Evolutionary conservation across 2,797 vertebrate species (phyloP), one percentile per base, ranked within the genome.

Genomic region (Myioborus miniatus): DNA sequence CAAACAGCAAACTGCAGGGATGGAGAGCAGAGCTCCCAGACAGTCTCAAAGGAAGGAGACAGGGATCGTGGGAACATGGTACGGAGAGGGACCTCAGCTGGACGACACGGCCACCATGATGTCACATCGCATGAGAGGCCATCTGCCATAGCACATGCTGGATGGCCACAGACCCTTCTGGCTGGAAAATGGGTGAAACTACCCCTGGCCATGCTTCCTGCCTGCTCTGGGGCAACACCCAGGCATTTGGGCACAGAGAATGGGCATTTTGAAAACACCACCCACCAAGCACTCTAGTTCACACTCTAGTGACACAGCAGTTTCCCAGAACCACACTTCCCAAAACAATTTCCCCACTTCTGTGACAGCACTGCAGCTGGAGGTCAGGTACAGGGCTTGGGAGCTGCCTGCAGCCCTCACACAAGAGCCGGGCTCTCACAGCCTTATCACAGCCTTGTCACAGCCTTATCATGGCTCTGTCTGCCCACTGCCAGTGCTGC

Each of bases 81-180:
- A 43, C n/a, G 55, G 15, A 87, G 9, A 1, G 9, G 50, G 60
- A 68, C 34, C 37, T 56, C 60, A 34, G 65, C 60, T 4, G 7
- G 27, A 83, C 22, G 18, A 34, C 56, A 52, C 6, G 0, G 13
- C 53, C 3, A 2, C 17, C 1, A 2, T 2, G 29, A 0, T 2
- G 6, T 34, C 49, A 68, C 46, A 46, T 12, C 10, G 3, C 21
- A 5, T 0, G 16, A 13, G 15, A 37, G 39, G 9, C 9, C 1
- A 0, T 58, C 37, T 58, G 62, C 55, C 5, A 0, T 1, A 32
- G 84, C 46, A 68, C 7, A 1, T 7, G 24, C 32, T 6, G 9
- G 53, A 23, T 62, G 76, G 58, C 29, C 63, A 23, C 0, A 0
- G 78, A 76, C 6, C 30, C 36, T 44, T 76, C 52, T 0, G 0